Percentiles rank a stretch among this genome's conserved stretches.
phyloP scores from a whole-genome alignment of 2,113 vertebrate genomes.

The Corapipo altera region DNA sequence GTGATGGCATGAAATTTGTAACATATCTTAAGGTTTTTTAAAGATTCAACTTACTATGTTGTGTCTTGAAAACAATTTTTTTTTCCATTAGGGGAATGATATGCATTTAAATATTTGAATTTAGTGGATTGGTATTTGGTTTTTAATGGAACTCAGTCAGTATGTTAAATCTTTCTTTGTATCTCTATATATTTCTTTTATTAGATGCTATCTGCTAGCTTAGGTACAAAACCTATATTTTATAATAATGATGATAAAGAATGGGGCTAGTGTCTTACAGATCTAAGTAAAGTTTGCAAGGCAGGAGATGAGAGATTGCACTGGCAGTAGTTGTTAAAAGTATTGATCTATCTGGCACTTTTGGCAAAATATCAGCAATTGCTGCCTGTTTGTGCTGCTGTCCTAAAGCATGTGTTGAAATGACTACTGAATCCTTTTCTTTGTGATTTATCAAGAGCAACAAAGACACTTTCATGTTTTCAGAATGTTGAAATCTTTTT shows the following conservation, averaged over 20 bases:
- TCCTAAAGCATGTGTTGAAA: conserved; percentile 24
- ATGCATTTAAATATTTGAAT: background rate
- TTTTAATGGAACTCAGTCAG: background rate
- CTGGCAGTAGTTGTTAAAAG: background rate
- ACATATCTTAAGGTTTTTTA: background rate
- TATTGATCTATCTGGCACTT: conserved; percentile 8
- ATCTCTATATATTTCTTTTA: background rate
- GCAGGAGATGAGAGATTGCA: background rate
- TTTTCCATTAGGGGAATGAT: background rate
- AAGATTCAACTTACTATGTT: background rate
- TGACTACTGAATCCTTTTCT: background rate
- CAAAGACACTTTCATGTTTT: background rate
- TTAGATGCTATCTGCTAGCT: background rate
- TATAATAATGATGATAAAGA: background rate
- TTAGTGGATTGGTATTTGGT: background rate
- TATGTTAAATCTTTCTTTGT: background rate
- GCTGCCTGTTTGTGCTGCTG: background rate
- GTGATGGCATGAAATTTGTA: background rate
- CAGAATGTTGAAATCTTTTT: background rate
- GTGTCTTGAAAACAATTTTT: background rate
- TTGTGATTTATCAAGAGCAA: background rate
- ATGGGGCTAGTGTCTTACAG: background rate
- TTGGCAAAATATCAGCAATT: conserved; percentile 34
- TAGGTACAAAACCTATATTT: background rate
- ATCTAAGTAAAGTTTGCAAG: background rate